phyloP scores from a whole-genome alignment of 1,140 invertebrate species.

The Babylonia areolata region DNA sequence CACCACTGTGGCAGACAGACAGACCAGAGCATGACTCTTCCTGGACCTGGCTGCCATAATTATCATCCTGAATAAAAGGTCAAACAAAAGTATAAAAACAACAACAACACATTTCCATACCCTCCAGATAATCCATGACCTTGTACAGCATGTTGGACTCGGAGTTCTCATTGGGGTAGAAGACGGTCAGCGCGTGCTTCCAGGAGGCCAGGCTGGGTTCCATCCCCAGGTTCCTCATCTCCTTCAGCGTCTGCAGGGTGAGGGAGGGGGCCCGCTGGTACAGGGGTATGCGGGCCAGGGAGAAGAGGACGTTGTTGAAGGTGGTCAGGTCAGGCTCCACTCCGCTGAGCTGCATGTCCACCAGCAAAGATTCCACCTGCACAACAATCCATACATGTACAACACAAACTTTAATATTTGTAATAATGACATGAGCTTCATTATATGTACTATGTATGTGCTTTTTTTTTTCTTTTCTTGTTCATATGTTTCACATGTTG shows the following conservation, averaged over 20 bases:
- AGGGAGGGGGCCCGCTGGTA: conserved; percentile 15
- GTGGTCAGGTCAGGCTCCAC: conserved; percentile 20
- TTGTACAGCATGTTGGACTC: conserved; percentile 36
- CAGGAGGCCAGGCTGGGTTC: conserved; percentile 33
- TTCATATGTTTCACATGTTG: too few relatives aligned
- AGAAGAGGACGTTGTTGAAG: conserved; percentile 33
- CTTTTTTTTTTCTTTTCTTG: too few relatives aligned
- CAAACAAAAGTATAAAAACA: too few relatives aligned
- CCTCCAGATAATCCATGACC: conserved; percentile 32
- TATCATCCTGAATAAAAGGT: too few relatives aligned
- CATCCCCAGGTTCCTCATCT: conserved; percentile 30
- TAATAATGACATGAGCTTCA: too few relatives aligned
- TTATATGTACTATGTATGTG: too few relatives aligned
- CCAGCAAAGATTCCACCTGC: conserved; percentile 15
- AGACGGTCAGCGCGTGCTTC: conserved; percentile 14
- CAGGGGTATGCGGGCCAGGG: background rate
- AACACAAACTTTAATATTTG: too few relatives aligned
- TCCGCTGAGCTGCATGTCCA: conserved; percentile 31
- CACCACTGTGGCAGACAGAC: too few relatives aligned
- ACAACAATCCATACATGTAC: background rate
- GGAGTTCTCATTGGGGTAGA: conserved; percentile 30
- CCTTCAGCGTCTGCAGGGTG: conserved; percentile 20
- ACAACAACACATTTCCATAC: too few relatives aligned
- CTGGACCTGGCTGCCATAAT: too few relatives aligned
- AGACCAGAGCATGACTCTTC: too few relatives aligned